Percentiles rank a stretch among this genome's conserved stretches.
Conservation (phyloP, 2,113 vertebrate genomes). For the Alligator mississippiensis region DNA sequence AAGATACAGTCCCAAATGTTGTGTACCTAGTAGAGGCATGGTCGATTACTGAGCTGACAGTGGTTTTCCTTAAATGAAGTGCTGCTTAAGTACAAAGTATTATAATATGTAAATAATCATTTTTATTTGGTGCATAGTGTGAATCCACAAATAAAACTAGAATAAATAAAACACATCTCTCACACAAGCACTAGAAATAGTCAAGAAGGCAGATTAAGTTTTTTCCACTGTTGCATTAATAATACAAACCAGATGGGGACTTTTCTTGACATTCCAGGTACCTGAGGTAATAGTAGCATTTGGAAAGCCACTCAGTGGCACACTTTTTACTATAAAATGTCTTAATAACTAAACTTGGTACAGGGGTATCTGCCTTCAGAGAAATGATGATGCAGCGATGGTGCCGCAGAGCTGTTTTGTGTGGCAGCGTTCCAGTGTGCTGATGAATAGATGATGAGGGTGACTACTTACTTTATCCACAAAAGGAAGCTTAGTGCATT, state of each 20-base stretch:
- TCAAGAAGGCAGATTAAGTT: conserved; percentile 75
- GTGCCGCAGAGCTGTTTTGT: conserved; percentile 54
- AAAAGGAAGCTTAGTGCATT: conserved; percentile 47
- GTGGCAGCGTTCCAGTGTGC: conserved; percentile 63
- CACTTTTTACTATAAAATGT: conserved; percentile 68
- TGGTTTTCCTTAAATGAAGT: conserved; percentile 18
- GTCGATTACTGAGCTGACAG: neutral
- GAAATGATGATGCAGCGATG: conserved; percentile 38
- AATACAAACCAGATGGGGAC: conserved; percentile 92
- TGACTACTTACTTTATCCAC: conserved; percentile 46
- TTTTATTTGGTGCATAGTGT: conserved; percentile 66
- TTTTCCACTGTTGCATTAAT: conserved; percentile 74
- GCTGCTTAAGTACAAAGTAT: neutral
- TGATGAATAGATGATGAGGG: conserved; percentile 60
- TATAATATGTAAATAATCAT: conserved; percentile 51
- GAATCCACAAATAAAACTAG: conserved; percentile 77
- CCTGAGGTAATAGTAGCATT: conserved; percentile 86
- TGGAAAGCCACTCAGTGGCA: conserved; percentile 77
- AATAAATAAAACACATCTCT: conserved; percentile 81
- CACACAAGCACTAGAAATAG: conserved; percentile 82
- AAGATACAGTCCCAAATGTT: neutral
- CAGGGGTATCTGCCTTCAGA: conserved; percentile 48
- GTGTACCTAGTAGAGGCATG: neutral
- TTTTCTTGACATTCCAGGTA: conserved; percentile 86
- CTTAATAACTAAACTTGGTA: conserved; percentile 45